These are phyloP conservation scores for Axis porcinus DNA, from an alignment of 2,113 vertebrate genomes.

Conservation along the genomic window DNA sequence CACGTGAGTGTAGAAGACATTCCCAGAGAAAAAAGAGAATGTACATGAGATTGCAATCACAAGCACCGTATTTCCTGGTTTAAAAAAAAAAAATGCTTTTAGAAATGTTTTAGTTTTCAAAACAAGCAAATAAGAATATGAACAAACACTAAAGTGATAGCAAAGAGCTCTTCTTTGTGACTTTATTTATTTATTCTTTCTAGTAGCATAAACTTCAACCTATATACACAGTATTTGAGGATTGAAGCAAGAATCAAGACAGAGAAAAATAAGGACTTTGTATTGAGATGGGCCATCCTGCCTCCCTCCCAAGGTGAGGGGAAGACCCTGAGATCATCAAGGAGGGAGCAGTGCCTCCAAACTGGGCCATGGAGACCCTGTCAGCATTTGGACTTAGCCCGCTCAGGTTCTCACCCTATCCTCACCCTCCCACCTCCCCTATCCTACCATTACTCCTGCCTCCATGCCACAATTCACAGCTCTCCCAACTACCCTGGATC, in stretches of 20 bases:
- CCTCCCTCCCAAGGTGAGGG: not conserved
- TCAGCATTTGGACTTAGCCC: not conserved
- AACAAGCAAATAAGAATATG: not conserved
- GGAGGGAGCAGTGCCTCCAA: not conserved
- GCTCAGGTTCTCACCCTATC: not conserved
- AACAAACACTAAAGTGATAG: not conserved
- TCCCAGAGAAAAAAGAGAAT: not conserved
- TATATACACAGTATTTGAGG: not conserved
- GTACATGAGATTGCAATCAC: not conserved
- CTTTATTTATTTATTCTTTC: not conserved
- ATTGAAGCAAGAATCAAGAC: not conserved
- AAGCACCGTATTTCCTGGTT: not conserved
- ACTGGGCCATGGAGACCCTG: not conserved
- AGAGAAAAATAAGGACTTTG: not conserved
- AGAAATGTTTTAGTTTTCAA: not conserved
- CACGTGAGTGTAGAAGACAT: not conserved
- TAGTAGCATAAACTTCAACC: not conserved
- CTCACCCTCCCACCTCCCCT: not conserved
- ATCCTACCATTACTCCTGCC: accelerated
- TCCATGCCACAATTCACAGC: accelerated
- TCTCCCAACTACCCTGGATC: not conserved
- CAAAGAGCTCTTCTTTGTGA: not conserved
- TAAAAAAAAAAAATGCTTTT: not conserved
- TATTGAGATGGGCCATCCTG: not conserved
- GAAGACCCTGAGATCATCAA: not conserved